Evolutionary conservation across 53 echinoderm and acorn worm genomes (phyloP).

Genomic region (Echinometra lucunter): DNA sequence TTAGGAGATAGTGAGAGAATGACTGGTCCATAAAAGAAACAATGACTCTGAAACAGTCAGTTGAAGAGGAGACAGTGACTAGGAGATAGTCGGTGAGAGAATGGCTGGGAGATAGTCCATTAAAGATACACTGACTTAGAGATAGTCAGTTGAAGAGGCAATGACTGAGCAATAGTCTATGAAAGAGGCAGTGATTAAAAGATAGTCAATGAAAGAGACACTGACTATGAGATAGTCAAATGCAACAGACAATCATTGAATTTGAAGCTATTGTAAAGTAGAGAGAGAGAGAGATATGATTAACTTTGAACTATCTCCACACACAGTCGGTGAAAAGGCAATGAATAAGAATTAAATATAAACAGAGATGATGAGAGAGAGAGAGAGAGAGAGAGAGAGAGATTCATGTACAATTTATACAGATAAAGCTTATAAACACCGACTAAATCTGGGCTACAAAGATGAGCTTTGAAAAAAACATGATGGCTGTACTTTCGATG

Average conservation of each 20-base stretch:
- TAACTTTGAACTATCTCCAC: too few species aligned
- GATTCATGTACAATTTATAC: too few species aligned
- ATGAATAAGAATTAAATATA: too few species aligned
- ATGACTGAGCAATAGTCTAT: slow-evolving; percentile 70
- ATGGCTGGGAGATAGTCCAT: neutral
- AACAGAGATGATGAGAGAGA: too few species aligned
- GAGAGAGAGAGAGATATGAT: neutral
- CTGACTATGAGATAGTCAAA: neutral
- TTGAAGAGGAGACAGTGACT: neutral
- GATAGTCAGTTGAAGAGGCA: neutral
- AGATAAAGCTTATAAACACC: too few species aligned
- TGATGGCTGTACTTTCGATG: neutral
- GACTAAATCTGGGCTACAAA: too few species aligned
- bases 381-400: too few species aligned
- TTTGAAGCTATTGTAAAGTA: neutral
- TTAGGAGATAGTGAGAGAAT: too few species aligned
- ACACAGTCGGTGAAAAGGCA: too few species aligned
- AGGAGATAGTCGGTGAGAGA: neutral
- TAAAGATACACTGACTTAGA: neutral
- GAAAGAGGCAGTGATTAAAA: slow-evolving; percentile 68
- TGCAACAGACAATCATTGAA: neutral
- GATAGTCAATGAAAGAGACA: neutral
- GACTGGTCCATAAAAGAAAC: too few species aligned
- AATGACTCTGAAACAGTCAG: too few species aligned
- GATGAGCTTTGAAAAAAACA: too few species aligned